phyloP scores from a whole-genome alignment of 2,888 invertebrate species.

The Spisula solida region DNA sequence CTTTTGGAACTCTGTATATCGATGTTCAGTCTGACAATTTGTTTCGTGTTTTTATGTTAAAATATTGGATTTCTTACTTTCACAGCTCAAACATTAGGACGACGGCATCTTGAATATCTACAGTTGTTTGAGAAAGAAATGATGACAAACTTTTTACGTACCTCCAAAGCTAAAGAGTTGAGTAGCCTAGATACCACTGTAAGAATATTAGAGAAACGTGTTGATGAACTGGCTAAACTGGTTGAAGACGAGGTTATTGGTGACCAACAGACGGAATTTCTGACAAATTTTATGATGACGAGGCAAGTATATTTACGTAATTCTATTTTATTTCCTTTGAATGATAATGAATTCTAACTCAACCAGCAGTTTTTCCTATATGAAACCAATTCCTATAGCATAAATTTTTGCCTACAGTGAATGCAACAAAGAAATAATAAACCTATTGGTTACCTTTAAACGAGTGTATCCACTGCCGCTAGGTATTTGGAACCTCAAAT shows the following conservation, averaged over 20 bases:
- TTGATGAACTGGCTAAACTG: conserved; percentile 82
- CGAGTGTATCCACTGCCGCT: too few relatives aligned
- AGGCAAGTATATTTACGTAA: conserved; percentile 10
- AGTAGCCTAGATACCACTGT: conserved; percentile 76
- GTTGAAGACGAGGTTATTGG: conserved; percentile 82
- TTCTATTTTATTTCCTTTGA: neutral
- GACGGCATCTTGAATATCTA: conserved; percentile 78
- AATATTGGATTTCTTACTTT: too few relatives aligned
- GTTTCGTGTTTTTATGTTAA: too few relatives aligned
- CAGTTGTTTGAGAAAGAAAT: conserved; percentile 85
- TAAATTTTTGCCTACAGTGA: too few relatives aligned
- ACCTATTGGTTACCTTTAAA: too few relatives aligned
- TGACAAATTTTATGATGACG: conserved; percentile 25
- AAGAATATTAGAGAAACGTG: conserved; percentile 78
- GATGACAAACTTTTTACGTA: conserved; percentile 80
- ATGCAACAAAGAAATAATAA: too few relatives aligned
- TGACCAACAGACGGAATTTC: conserved; percentile 54
- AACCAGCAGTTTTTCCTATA: too few relatives aligned
- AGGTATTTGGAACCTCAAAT: too few relatives aligned
- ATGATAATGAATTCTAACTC: too few relatives aligned
- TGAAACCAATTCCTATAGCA: too few relatives aligned
- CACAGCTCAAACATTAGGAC: conserved; percentile 71
- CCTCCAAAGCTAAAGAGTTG: conserved; percentile 73
- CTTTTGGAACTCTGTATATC: too few relatives aligned
- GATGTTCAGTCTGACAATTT: too few relatives aligned